These are phyloP conservation scores for Aphaenogaster floridana DNA, from an alignment of 1,140 invertebrate species.

Conservation along the genomic window DNA sequence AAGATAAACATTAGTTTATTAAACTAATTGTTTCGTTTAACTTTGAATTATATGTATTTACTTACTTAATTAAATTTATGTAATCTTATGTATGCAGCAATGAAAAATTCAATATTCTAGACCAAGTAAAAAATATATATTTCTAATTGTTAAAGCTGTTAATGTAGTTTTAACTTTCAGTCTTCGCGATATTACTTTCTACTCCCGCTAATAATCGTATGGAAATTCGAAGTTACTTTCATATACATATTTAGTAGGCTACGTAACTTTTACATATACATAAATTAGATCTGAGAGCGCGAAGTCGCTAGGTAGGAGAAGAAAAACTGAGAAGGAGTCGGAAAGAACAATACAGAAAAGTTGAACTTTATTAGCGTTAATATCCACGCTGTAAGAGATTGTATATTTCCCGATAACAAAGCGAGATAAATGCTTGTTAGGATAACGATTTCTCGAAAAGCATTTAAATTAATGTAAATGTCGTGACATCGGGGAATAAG, in stretches of 20 bases:
- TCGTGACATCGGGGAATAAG: background rate
- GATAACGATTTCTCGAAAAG: background rate
- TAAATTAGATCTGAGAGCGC: constrained; percentile 16
- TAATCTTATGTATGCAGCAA: background rate
- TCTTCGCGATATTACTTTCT: background rate
- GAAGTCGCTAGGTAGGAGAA: background rate
- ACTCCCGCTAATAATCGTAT: background rate
- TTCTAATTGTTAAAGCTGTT: background rate
- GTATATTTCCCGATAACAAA: constrained; percentile 25
- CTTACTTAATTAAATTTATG: background rate
- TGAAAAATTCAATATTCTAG: background rate
- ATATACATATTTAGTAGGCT: constrained; percentile 11
- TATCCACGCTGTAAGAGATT: background rate
- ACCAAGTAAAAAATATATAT: background rate
- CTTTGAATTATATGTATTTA: background rate
- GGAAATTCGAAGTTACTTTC: constrained; percentile 22
- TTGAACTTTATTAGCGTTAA: constrained; percentile 15
- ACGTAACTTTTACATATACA: constrained; percentile 8
- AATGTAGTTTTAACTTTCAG: background rate
- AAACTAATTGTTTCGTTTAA: background rate
- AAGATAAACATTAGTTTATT: background rate
- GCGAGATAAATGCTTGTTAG: constrained; percentile 4
- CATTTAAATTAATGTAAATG: background rate
- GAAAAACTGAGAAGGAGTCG: background rate
- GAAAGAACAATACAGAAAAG: constrained; percentile 6